Conservation (phyloP, 2,113 vertebrate genomes). For the Arvicanthis niloticus region DNA sequence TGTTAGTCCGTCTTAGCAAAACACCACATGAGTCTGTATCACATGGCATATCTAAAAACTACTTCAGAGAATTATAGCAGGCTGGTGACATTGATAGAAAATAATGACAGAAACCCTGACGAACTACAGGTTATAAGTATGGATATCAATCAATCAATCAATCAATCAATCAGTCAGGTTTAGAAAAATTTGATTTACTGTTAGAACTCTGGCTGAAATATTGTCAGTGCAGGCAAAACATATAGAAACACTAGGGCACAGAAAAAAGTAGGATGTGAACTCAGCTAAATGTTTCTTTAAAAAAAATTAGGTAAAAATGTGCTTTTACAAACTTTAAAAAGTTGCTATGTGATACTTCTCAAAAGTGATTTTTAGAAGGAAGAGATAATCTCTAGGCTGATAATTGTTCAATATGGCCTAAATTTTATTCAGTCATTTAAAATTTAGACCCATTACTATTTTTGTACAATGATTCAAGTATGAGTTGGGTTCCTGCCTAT, state of each 20-base stretch:
- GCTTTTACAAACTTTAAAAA: constrained; percentile 19
- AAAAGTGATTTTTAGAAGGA: constrained; percentile 13
- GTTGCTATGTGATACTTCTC: neutral
- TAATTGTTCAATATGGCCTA: neutral
- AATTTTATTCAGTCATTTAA: constrained; percentile 17
- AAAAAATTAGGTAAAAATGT: neutral
- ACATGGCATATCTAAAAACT: too few relatives aligned
- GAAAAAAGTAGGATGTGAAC: neutral
- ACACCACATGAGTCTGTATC: too few relatives aligned
- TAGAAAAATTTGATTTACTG: neutral
- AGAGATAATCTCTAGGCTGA: neutral
- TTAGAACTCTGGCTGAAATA: neutral
- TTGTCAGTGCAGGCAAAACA: neutral
- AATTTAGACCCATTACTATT: neutral
- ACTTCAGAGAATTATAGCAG: neutral
- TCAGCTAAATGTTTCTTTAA: neutral
- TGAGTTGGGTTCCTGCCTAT: neutral
- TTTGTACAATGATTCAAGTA: neutral
- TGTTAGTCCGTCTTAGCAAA: too few relatives aligned
- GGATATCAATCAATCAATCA: neutral
- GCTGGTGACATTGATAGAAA: neutral
- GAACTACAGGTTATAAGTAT: neutral
- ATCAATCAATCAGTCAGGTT: neutral
- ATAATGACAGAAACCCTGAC: constrained; percentile 15
- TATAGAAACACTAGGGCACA: neutral